Conservation (phyloP, 2,113 vertebrate genomes). For the Rhegmatorhina hoffmannsi region DNA sequence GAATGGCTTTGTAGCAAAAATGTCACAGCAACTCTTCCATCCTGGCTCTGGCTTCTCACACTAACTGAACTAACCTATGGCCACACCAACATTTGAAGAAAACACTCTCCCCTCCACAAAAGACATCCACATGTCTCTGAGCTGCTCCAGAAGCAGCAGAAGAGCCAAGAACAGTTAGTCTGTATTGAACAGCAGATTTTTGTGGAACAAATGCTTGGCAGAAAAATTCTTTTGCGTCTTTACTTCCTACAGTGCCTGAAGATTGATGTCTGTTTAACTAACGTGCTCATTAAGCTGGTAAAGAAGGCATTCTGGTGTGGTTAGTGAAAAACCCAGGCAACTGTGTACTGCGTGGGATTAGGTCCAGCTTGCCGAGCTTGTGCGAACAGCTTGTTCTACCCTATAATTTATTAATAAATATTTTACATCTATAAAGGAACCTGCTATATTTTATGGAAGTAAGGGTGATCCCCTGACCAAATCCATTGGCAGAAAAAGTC, state of each 20-base stretch:
- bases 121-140: neutral
- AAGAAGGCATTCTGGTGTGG: neutral
- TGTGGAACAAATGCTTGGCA: slow-evolving; percentile 28
- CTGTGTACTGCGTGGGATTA: neutral
- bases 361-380: neutral
- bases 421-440: neutral
- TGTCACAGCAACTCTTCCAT: neutral
- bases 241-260: neutral
- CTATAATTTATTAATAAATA: neutral
- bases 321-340: neutral
- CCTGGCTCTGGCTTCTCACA: neutral
- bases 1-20: neutral
- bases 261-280: slow-evolving; percentile 24
- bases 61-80: neutral
- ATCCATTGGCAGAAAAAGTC: neutral
- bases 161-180: neutral
- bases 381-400: neutral
- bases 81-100: neutral
- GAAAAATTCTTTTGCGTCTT: neutral
- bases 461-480: neutral
- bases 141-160: neutral
- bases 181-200: slow-evolving; percentile 1
- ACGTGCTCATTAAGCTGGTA: slow-evolving; percentile 1
- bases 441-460: neutral
- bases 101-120: neutral